Evolutionary conservation across 2,888 invertebrate genomes (phyloP), one percentile per base, ranked within the genome.

Genomic region (Eristalis intricaria): DNA sequence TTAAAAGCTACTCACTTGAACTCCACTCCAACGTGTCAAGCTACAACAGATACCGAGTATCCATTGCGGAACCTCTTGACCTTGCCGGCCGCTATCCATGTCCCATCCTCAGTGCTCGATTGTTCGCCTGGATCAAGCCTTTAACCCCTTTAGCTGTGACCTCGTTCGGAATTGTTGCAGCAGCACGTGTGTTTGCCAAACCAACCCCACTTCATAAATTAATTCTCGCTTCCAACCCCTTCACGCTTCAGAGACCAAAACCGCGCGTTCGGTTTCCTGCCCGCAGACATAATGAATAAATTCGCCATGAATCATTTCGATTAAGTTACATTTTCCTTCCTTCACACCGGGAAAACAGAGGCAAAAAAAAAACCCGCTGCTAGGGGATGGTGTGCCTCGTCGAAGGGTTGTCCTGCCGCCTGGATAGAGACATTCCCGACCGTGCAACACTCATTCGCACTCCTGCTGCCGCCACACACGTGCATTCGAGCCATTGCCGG

Each of bases 301-400:
- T 80, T 84, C 29, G 84, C 84, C 79, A 84, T 87, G 87, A 87
- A 87, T 87, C 87, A 87, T 84, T 87, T 80, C 69, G 79, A 83
- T 80, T 76, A 71, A 76, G 76, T 69, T 70, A 74, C 32, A 50
- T 56, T 71, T 82, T 66, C 68, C 50, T 58, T 82, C 82, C 58
- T 64, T 40, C 60, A 77, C 68, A 32, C 61, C 19, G 56, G 8
- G 61, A 74, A 58, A 76, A 66, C 32, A 32, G 5, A 32, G 5
- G 32, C 5, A 0, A 32, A 5, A 5, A 32, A 0, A 32, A 32
- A 8, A 8, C 32, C 1, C 29, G 5, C 29, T 29, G 5, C 15
- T 4, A 43, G 58, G 66, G 66, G 76, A 50, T 61, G 8, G 8
- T 19, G 40, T 22, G 22, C 4, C n/a, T 8, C 56, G 15, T 60